These are phyloP conservation scores for Loriculus beryllinus DNA, from an alignment of 2,797 vertebrate genomes.

Conservation along the genomic window DNA sequence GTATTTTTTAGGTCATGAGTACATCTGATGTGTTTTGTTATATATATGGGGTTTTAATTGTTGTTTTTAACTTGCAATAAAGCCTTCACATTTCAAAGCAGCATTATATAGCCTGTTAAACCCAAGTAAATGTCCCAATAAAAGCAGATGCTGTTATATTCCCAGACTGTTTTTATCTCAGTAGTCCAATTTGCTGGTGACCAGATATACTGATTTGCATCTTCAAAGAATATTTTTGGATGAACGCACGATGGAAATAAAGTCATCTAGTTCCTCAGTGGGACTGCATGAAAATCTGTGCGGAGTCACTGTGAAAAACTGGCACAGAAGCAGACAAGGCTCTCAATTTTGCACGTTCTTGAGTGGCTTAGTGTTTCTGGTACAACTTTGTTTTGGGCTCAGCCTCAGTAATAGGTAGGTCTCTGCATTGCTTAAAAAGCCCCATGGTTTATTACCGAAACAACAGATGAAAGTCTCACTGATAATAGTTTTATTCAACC, in stretches of 20 bases:
- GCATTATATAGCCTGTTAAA: background rate
- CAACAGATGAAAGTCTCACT: constrained; percentile 4
- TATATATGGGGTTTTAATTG: background rate
- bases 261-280: background rate
- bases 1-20: background rate
- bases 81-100: background rate
- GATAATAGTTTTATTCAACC: constrained; percentile 52
- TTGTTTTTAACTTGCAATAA: background rate
- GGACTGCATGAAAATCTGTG: background rate
- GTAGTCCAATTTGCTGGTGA: background rate
- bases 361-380: background rate
- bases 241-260: background rate
- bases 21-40: background rate
- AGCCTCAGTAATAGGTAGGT: background rate
- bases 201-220: background rate
- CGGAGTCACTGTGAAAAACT: background rate
- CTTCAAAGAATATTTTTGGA: background rate
- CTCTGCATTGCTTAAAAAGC: background rate
- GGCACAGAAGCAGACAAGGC: background rate
- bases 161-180: background rate
- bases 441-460: background rate
- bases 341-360: background rate
- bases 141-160: background rate
- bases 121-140: background rate
- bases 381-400: constrained; percentile 5